Conservation (phyloP, 2,113 vertebrate genomes). For the Sturnus vulgaris region DNA sequence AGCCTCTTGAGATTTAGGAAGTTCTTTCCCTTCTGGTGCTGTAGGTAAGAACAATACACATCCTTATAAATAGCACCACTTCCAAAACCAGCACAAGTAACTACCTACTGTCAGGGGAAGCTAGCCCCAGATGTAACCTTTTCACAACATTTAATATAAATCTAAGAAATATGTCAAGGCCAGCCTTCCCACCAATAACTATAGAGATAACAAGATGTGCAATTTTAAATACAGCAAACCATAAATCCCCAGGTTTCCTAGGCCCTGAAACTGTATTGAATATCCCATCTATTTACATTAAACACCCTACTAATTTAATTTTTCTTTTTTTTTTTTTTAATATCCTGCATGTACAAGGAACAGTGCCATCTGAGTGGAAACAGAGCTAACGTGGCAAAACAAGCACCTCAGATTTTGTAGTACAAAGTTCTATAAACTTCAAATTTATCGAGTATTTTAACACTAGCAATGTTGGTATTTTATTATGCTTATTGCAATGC, state of each 20-base stretch:
- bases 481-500: neutral
- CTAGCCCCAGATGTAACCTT: neutral
- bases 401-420: neutral
- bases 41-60: neutral
- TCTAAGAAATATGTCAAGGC: neutral
- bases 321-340: neutral
- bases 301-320: neutral
- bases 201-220: neutral
- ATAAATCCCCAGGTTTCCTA: neutral
- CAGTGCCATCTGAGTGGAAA: neutral
- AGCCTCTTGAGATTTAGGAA: conserved; percentile 53
- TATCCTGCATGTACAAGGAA: neutral
- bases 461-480: neutral
- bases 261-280: neutral
- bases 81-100: neutral
- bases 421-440: neutral
- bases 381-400: neutral
- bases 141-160: neutral
- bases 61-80: neutral
- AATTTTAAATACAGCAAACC: neutral
- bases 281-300: neutral
- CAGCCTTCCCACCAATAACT: neutral
- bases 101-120: neutral
- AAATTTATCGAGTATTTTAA: neutral
- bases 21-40: conserved; percentile 41